A percentile compares a stretch with the other conserved stretches of the same genome.
These are phyloP conservation scores for Acronicta psi DNA, from an alignment of 2,888 invertebrate genomes.

Conservation along the genomic window DNA sequence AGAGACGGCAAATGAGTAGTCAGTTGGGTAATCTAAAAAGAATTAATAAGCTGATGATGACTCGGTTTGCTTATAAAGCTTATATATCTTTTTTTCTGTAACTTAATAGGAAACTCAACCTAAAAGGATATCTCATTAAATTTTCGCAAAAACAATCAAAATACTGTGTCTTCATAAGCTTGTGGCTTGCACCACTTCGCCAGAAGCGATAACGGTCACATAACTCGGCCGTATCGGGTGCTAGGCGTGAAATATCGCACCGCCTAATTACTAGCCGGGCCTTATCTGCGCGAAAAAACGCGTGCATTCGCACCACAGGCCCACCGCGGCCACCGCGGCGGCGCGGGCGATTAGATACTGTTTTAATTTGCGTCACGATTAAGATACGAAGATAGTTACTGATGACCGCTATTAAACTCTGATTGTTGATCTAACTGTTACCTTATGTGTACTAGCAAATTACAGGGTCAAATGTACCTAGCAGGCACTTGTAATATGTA, in stretches of 20 bases:
- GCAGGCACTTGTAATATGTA: neutral
- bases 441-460: slow-evolving; percentile 1
- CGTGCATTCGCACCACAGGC: slow-evolving; percentile 26
- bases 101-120: too few species aligned
- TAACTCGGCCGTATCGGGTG: slow-evolving; percentile 64
- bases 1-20: too few species aligned
- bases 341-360: slow-evolving; percentile 28
- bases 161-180: neutral
- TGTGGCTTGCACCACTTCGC: slow-evolving; percentile 8
- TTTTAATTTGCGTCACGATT: slow-evolving; percentile 44
- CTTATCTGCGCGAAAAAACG: slow-evolving; percentile 55
- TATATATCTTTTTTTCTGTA: too few species aligned
- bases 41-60: too few species aligned
- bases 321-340: slow-evolving; percentile 1
- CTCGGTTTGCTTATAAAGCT: too few species aligned
- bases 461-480: slow-evolving; percentile 1
- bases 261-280: slow-evolving; percentile 56
- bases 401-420: slow-evolving; percentile 19
- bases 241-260: slow-evolving; percentile 55
- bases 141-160: too few species aligned
- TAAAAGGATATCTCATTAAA: too few species aligned
- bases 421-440: slow-evolving; percentile 17
- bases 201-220: slow-evolving; percentile 53
- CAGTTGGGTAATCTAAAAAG: too few species aligned
- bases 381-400: slow-evolving; percentile 28